Evolutionary conservation across 1,140 invertebrate species (phyloP).

Genomic region (Micrasema minimum): DNA sequence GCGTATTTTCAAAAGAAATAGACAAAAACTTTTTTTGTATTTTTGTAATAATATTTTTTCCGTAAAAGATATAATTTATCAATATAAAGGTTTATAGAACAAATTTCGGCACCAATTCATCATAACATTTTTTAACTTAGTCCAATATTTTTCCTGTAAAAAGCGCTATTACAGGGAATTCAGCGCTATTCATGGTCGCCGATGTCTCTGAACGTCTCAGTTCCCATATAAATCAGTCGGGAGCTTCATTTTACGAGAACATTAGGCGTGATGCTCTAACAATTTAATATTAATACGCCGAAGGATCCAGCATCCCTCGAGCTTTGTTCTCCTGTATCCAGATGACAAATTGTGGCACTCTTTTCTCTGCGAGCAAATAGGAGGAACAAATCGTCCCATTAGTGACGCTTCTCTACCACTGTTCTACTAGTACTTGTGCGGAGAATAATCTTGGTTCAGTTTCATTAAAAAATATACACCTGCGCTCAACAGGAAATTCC

Average conservation of each 20-base stretch:
- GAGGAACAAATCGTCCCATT: constrained; percentile 52
- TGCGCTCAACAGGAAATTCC: background rate
- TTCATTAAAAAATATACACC: constrained; percentile 46
- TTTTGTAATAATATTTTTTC: no score
- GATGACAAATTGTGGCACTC: constrained; percentile 50
- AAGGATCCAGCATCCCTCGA: background rate
- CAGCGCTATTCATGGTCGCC: no score
- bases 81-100: no score
- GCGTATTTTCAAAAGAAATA: no score
- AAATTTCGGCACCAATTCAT: no score
- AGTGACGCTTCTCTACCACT: constrained; percentile 46
- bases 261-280: constrained; percentile 22
- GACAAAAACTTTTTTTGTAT: no score
- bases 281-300: constrained; percentile 31
- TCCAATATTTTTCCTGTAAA: no score
- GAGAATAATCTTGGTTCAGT: constrained; percentile 44
- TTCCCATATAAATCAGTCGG: constrained; percentile 14
- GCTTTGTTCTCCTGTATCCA: constrained; percentile 28
- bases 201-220: background rate
- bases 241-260: constrained; percentile 16
- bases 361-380: constrained; percentile 46
- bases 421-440: constrained; percentile 35
- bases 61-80: no score
- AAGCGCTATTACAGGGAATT: no score
- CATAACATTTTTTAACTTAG: no score